Base-by-base conservation (phyloP, 2,113 vertebrate genomes). In the Cyprinodon brontotheroides region DNA sequence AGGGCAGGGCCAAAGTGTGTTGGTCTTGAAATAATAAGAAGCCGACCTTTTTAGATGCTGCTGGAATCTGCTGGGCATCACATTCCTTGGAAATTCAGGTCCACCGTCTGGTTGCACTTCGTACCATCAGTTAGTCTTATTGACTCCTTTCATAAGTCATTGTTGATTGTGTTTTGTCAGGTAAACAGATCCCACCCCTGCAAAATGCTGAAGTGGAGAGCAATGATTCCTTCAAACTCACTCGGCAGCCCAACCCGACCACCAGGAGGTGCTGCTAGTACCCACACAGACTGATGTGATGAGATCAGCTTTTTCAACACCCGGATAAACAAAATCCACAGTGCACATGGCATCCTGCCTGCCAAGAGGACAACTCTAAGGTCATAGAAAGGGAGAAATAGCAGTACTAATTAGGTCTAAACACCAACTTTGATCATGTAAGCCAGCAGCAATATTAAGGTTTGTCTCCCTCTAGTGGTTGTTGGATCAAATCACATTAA, bases 131-230 rank as follows among this genome's bases (percentile, higher is more conserved):
- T 41, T 22, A 68, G n/a, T n/a, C 41, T 66, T 15, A n/a, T 36
- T 1, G 50, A 71, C 61, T 3, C 29, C 63, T 74, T 57, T 17
- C 50, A 22, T 11, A 11, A 53, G 10, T 68, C 61, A 69, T 39
- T 14, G 0, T 11, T 70, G 22, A 91, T 22, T 77, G 12, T 74
- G 0, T 71, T 4, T 17, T 92, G 94, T 66, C 82, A 99, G 98
- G 98, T 92, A 96, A 93, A 83, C 96, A 96, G 87, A 99, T 99
- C 74, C 97, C 97, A 29, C 97, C 97, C 4, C 91, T 98, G 92
- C 96, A 96, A 84, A 96, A 96, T 72, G 93, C 95, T 15, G 96
- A 99, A 80, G 95, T 94, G 39, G 94, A 96, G 50, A 95, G 94
- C 89, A 96, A 92, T 22, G 96, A 96, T 45, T 94, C 95, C 38